Percentiles rank a stretch among this genome's conserved stretches.
Conservation (phyloP, 1,140 invertebrate genomes). For the Rhopalosiphum maidis region DNA sequence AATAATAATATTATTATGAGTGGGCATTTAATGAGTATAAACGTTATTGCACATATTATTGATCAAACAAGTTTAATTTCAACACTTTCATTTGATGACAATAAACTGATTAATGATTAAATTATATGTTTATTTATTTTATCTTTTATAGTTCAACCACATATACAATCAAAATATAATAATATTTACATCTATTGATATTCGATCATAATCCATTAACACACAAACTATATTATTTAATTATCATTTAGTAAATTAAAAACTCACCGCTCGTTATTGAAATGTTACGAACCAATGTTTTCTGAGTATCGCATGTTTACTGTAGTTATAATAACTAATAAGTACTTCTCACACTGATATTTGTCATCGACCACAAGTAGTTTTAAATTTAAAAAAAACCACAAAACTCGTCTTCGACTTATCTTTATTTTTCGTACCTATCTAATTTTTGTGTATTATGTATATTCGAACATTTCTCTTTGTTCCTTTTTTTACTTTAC, state of each 20-base stretch:
- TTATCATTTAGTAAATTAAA: not conserved
- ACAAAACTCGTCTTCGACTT: not conserved
- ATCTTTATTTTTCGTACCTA: not conserved
- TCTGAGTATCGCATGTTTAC: not conserved
- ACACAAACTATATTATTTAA: not conserved
- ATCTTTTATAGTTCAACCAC: not conserved
- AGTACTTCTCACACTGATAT: not conserved
- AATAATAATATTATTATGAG: not conserved
- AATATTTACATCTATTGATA: not conserved
- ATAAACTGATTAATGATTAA: not conserved
- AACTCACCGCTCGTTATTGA: not conserved
- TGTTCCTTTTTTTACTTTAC: not conserved
- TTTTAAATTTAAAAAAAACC: not conserved
- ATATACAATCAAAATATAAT: not conserved
- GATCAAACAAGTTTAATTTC: not conserved
- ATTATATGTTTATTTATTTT: not conserved
- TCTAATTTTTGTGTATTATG: not conserved
- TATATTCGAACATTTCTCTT: not conserved
- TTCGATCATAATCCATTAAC: not conserved
- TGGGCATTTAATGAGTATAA: not conserved
- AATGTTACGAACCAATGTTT: constrained; percentile 30
- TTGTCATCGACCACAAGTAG: not conserved
- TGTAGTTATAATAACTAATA: too few species aligned
- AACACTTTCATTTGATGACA: not conserved
- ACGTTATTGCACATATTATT: not conserved